Evolutionary conservation across 2,113 vertebrate genomes (phyloP), one percentile per base, ranked within the genome.

Genomic region (Ibidorhyncha struthersii): DNA sequence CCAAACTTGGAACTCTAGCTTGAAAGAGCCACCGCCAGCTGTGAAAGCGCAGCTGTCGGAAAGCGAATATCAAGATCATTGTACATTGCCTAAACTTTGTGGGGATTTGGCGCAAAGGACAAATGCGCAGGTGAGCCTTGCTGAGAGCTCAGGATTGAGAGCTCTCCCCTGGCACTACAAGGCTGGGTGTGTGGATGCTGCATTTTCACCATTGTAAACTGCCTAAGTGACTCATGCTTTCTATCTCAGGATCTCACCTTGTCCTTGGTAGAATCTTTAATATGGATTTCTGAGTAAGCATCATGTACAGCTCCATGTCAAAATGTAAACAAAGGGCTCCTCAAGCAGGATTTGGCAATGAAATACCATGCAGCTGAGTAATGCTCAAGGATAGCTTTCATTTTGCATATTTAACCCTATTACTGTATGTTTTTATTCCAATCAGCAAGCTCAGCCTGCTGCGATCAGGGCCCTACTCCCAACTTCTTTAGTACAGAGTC

Each of bases 231-330:
- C 36, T 77, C 82, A 86, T 17, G 26, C 61, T 16, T 59, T 67
- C 65, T 74, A 29, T 61, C 79, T 86, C 58, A 73, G 50, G 62
- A 49, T 88, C 85, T 81, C 67, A 29, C 76, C 29, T 62, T 38
- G 29, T 38, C 50, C 76, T 65, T 34, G 58, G 77, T 45, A 58
- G 82, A 89, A 63, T 4, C 49, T 73, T 83, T 43, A 20, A 10
- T 29, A 11, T 4, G 38, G 55, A 45, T 88, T 80, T 89, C 40
- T 52, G 79, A 73, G 43, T 56, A 50, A 92, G 65, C 13, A 32
- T 6, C 8, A 0, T 2, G 8, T 41, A 19, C 7, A 43, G 27
- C 47, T 84, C 80, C 58, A 10, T 0, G 13, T 61, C 32, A 19
- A 66, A 62, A 53, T 0, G 1, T 14, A 58, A 90, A 41, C 17